Base-by-base conservation (phyloP, 2,113 vertebrate species). In the Xerus inauris region DNA sequence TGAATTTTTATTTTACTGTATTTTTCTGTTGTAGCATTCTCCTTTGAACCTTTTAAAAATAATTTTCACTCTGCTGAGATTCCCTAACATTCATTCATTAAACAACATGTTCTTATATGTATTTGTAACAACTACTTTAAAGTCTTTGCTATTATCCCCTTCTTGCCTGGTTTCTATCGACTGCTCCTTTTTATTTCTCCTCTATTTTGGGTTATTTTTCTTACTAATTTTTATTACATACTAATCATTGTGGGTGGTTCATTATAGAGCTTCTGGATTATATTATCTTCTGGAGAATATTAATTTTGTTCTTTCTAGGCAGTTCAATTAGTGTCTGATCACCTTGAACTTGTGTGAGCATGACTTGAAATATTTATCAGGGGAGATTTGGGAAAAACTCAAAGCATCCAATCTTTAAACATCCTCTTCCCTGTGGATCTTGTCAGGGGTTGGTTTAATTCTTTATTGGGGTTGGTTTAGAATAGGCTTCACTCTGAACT, bases 1-100 rank as follows among this genome's bases (percentile, higher is more conserved):
- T 87, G 83, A 82, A 77, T 84, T 88, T 94, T 86, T 95, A 87
- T 94, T 89, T 75, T 22, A 59, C 59, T 81, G 3, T 75, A 71
- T 89, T 82, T 90, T 94, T 93, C 45, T 77, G 6, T 47, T 96
- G 28, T 49, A 94, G 11, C 19, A 73, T 87, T 90, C 57, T 38
- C 62, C 62, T 91, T 77, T 93, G n/a, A 47, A 22, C 90, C 26
- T 86, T 73, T 95, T 91, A 73, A 75, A 75, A 82, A 90, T 62
- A 62, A 69, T 54, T 90, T 93, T 26, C 19, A 51, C 30, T 82
- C 79, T 94, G 7, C 45, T 32, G n/a, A 73, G 79, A 80, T 32
- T 59, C 17, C 28, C 57, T 49, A 20, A 42, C 89, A 2, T 89
- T 67, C 8, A 82, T 72, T 89, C 17, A 76, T 82, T 87, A 75